A percentile compares a stretch with the other conserved stretches of the same genome.
Evolutionary conservation across 2,888 invertebrate species (phyloP).

Genomic region (Ectemnius cavifrons): DNA sequence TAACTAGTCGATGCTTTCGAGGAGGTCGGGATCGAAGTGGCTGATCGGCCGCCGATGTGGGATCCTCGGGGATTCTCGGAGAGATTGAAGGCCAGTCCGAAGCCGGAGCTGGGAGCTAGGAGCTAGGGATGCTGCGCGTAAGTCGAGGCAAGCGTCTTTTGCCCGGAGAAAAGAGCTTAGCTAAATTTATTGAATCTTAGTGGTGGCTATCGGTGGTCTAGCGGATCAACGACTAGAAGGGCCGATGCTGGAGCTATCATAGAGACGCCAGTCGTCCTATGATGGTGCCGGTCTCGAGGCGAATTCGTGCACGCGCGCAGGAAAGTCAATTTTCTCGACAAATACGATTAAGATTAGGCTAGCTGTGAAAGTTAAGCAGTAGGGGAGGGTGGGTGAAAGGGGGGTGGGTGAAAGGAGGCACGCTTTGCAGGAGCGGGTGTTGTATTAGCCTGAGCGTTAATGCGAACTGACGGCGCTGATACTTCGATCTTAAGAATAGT

Average conservation of each 20-base stretch:
- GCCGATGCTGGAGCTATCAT: not conserved
- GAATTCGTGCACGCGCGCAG: slow-evolving; percentile 36
- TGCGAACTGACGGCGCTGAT: slow-evolving; percentile 31
- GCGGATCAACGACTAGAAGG: slow-evolving; percentile 13
- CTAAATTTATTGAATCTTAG: slow-evolving; percentile 45
- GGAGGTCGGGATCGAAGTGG: slow-evolving; percentile 22
- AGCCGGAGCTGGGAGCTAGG: not conserved
- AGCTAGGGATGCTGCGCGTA: slow-evolving; percentile 12
- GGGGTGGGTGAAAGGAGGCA: slow-evolving; percentile 11
- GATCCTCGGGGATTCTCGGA: slow-evolving; percentile 16
- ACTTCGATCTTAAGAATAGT: slow-evolving; percentile 16
- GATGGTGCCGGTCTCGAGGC: slow-evolving; percentile 5
- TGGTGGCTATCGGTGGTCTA: slow-evolving; percentile 25
- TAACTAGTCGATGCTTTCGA: too few species aligned
- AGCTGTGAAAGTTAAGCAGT: slow-evolving; percentile 40
- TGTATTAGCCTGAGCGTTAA: slow-evolving; percentile 13
- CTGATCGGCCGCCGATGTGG: slow-evolving; percentile 6
- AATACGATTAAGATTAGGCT: slow-evolving; percentile 60
- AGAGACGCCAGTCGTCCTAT: not conserved
- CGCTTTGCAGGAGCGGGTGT: slow-evolving; percentile 10
- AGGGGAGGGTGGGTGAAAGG: slow-evolving; percentile 14
- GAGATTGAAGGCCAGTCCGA: slow-evolving; percentile 5
- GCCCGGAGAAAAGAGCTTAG: slow-evolving; percentile 44
- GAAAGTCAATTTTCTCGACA: slow-evolving; percentile 65
- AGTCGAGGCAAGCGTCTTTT: slow-evolving; percentile 36